These are phyloP conservation scores for Willowsia nigromaculata DNA, from an alignment of 2,888 invertebrate genomes.

Conservation along the genomic window DNA sequence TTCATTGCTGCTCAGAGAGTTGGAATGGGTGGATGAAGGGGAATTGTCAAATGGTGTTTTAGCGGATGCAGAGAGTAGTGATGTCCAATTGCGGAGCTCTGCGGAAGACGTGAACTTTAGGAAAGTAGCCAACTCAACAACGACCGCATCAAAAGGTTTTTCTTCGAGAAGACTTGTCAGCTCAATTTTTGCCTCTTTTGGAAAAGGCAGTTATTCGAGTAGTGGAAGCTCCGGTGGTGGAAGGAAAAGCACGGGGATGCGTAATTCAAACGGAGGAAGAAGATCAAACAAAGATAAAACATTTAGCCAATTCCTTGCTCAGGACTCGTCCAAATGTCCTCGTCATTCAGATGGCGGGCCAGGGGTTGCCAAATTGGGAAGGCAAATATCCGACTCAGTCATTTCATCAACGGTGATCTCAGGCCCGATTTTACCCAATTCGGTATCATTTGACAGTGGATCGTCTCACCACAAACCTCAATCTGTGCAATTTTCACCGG, in stretches of 20 bases:
- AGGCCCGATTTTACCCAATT: slow-evolving; percentile 43
- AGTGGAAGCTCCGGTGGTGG: slow-evolving; percentile 47
- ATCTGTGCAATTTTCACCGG: slow-evolving; percentile 71
- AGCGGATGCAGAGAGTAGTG: slow-evolving; percentile 78
- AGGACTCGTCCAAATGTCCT: slow-evolving; percentile 36
- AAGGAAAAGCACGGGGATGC: slow-evolving; percentile 64
- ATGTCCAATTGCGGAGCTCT: slow-evolving; percentile 72
- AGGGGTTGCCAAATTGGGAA: slow-evolving; percentile 1
- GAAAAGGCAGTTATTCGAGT: slow-evolving; percentile 79
- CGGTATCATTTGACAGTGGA: slow-evolving; percentile 11
- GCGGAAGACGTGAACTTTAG: slow-evolving; percentile 73
- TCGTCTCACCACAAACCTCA: slow-evolving; percentile 22
- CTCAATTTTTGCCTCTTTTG: slow-evolving; percentile 79
- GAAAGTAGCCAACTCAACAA: background rate
- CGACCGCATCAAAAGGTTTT: slow-evolving; percentile 21
- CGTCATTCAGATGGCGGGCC: background rate
- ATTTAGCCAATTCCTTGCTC: slow-evolving; percentile 77
- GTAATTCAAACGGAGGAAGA: slow-evolving; percentile 46
- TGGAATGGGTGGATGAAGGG: slow-evolving; percentile 76
- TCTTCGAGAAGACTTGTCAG: slow-evolving; percentile 66
- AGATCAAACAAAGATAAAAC: slow-evolving; percentile 66
- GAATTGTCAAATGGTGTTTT: slow-evolving; percentile 77
- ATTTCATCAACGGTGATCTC: slow-evolving; percentile 54
- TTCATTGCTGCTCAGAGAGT: background rate
- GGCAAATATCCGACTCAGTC: slow-evolving; percentile 69